Conservation (phyloP, 2,113 vertebrate species). For the Uria lomvia region DNA sequence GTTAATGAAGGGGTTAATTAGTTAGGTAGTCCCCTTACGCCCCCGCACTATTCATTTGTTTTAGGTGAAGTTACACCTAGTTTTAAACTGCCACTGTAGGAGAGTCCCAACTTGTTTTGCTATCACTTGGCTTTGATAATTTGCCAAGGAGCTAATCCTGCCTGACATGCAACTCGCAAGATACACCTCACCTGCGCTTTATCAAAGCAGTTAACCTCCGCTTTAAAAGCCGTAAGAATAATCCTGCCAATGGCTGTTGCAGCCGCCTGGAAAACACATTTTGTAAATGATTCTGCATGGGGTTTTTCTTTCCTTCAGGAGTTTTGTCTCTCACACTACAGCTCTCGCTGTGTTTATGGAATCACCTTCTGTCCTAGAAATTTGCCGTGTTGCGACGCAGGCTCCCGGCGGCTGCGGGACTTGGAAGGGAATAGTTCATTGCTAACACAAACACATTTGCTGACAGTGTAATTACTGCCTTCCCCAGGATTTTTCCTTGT, state of each 20-base stretch:
- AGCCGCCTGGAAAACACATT: constrained; percentile 11
- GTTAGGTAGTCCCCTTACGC: not conserved
- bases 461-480: constrained; percentile 54
- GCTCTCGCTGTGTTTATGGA: constrained; percentile 18
- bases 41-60: constrained; percentile 38
- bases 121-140: constrained; percentile 69
- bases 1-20: constrained; percentile 17
- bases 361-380: constrained; percentile 49
- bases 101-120: constrained; percentile 70
- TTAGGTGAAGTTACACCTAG: constrained; percentile 39
- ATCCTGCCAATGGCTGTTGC: not conserved
- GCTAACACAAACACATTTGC: constrained; percentile 14
- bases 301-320: not conserved
- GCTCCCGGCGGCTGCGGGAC: not conserved
- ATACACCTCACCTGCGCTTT: constrained; percentile 40
- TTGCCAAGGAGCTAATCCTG: constrained; percentile 61
- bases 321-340: not conserved
- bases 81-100: constrained; percentile 52
- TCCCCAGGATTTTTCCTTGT: constrained; percentile 13
- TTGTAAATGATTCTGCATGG: not conserved
- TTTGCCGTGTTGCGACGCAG: not conserved
- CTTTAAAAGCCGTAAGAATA: not conserved
- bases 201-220: constrained; percentile 34
- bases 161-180: not conserved
- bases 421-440: not conserved